Conservation (phyloP, 1,140 invertebrate genomes). For the Zophobas atratus region DNA sequence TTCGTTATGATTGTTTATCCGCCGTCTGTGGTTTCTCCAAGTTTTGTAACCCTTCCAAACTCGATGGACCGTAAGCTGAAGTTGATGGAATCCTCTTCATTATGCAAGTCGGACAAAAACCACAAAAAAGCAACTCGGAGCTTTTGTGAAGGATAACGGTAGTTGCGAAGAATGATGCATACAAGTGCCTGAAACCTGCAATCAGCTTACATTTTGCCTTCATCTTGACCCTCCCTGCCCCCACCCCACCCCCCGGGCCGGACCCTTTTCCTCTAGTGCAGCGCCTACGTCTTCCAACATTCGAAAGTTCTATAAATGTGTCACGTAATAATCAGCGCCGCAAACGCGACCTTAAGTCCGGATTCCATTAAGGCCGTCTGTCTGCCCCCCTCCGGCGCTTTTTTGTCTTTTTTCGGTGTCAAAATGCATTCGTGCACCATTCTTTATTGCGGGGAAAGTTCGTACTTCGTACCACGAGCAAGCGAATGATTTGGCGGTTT, state of each 20-base stretch:
- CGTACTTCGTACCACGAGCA: conserved; percentile 46
- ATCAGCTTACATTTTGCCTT: conserved; percentile 8
- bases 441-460: conserved; percentile 58
- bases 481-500: conserved; percentile 53
- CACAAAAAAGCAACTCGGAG: conserved; percentile 11
- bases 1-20: conserved; percentile 1
- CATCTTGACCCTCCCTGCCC: not conserved
- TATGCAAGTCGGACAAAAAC: conserved; percentile 36
- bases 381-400: conserved; percentile 31
- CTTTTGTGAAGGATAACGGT: conserved; percentile 37
- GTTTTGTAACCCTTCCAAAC: conserved; percentile 11
- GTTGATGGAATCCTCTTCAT: conserved; percentile 26
- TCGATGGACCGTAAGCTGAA: conserved; percentile 8
- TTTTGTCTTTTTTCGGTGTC: conserved; percentile 52
- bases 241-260: not conserved
- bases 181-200: conserved; percentile 21
- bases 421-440: conserved; percentile 51
- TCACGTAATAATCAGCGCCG: conserved; percentile 27
- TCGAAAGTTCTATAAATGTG: conserved; percentile 43
- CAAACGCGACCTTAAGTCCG: conserved; percentile 24
- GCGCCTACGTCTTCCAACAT: conserved; percentile 15
- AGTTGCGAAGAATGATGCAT: conserved; percentile 25
- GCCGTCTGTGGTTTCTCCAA: conserved; percentile 12
- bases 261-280: conserved; percentile 5
- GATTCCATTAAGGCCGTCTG: conserved; percentile 3